These are phyloP conservation scores for Sebastes reedi DNA, from an alignment of 2,797 vertebrate genomes.

Conservation along the genomic window DNA sequence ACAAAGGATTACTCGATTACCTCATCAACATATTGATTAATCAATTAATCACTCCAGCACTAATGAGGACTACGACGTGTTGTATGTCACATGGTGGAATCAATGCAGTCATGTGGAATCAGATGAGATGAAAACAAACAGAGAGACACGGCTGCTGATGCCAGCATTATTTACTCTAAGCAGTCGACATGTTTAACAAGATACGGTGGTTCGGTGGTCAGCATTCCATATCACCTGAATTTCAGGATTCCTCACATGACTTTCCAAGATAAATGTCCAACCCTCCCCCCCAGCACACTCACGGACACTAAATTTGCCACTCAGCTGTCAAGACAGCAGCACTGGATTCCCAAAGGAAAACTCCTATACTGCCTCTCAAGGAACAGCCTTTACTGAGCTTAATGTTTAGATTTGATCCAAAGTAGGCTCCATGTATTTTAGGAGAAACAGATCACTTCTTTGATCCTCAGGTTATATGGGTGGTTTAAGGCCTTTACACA, in stretches of 20 bases:
- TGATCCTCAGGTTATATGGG: neutral
- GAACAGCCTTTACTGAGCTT: neutral
- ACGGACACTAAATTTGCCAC: slow-evolving; percentile 11
- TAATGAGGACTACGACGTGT: neutral
- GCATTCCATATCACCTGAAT: slow-evolving; percentile 36
- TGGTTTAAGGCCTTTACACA: too few relatives aligned
- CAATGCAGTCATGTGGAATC: neutral
- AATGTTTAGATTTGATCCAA: neutral
- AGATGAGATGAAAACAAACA: neutral
- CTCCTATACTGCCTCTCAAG: neutral
- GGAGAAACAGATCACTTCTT: neutral
- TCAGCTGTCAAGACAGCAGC: slow-evolving; percentile 34
- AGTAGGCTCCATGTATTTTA: neutral
- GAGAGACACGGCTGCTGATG: neutral
- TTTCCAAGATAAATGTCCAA: slow-evolving; percentile 3
- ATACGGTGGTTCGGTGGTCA: neutral
- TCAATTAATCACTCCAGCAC: neutral
- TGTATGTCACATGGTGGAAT: neutral
- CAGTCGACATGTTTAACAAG: neutral
- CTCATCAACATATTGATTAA: neutral
- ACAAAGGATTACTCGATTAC: too few relatives aligned
- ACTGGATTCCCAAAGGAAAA: neutral
- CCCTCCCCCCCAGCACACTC: neutral
- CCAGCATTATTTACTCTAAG: neutral
- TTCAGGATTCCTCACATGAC: slow-evolving; percentile 46